Evolutionary conservation across 2,888 invertebrate species (phyloP), one percentile per base, ranked within the genome.

Genomic region (Agrenia bidenticulata): DNA sequence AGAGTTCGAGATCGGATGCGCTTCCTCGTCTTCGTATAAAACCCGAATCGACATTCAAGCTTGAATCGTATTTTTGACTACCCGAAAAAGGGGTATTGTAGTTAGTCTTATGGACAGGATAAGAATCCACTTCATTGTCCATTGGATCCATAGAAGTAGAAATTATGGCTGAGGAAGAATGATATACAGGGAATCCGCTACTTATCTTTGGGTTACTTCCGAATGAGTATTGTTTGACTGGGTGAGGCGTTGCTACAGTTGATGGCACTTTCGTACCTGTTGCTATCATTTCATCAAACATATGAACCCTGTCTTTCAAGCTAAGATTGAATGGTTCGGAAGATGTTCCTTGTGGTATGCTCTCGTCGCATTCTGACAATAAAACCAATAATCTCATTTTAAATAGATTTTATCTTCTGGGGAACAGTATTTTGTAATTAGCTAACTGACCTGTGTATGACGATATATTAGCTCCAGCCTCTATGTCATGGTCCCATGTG

Each of bases 1-100:
- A 59, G 32, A 70, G 55, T 60, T 73, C 71, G 21, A 72, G 61
- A 61, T 73, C 73, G 9, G 73, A 72, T 39, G 67, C 64, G 45
- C 72, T 72, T 19, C 73, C 72, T 56, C 72, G 53, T 61, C 73
- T 59, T 49, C 53, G 61, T 15, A 49, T 23, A 23, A 51, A 51
- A 7, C 61, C 32, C 32, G 32, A 32, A 32, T 32, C 13, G 54
- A 19, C 1, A 15, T 49, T 49, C 49, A 21, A 49, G 1, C 37
- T 49, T 15, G 39, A 60, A 39, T 39, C 23, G 19, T 51, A 50
- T 45, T 49, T 37, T 21, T 51, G 51, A 51, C 57, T 19, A 17
- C 50, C 63, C 57, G 63, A 11, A 32, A 32, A 32, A 7, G 32
- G 11, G 11, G 5, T 32, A 11, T 11, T 27, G 27, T 51, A 2